Base-by-base conservation (phyloP, 1,140 invertebrate genomes). In the Aethina tumida region DNA sequence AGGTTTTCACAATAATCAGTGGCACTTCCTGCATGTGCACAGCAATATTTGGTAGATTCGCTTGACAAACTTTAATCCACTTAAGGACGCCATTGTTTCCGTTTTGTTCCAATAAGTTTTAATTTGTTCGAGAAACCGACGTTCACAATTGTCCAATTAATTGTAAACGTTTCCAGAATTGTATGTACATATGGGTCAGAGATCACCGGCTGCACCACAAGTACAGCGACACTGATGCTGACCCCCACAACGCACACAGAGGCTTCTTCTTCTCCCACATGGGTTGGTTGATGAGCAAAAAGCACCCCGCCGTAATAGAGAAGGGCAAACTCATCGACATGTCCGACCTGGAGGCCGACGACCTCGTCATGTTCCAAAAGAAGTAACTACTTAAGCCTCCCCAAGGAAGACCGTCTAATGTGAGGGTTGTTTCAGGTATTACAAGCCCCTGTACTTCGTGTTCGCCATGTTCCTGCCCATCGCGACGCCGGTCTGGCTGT, bases 191-290 rank as follows among this genome's bases (percentile, higher is more conserved):
- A 53, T 84, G 81, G 81, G 79, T 79, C 0, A 67, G 79, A 28
- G 89, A 94, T 60, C 91, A 95, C 57, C 70, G 91, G 41, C 84
- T 89, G 1, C 89, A 94, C 58, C 89, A 93, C 56, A 93, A 93
- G 61, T 93, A 80, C 60, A 84, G 84, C 0, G 90, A 94, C 54
- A 91, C 88, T 0, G 80, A 92, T 55, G 89, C 88, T 0, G 90
- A 94, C 62, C 90, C 89, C 0, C 88, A 93, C 56, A 92, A 92
- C 47, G 80, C 85, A 0, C 69, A 74, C 29, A 65, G 87, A 47
- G 88, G 87, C 1, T 91, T 94, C 61, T 93, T 94, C 69, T 96
- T 94, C 59, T 79, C 88, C 0, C 91, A 96, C 55, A 81, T 94
- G 46, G 91, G 91, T 4, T 96, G 91, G 91, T 64, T 96, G 26